Evolutionary conservation across 2,888 invertebrate genomes (phyloP), one percentile per base, ranked within the genome.

Genomic region (Drosophila quinaria): DNA sequence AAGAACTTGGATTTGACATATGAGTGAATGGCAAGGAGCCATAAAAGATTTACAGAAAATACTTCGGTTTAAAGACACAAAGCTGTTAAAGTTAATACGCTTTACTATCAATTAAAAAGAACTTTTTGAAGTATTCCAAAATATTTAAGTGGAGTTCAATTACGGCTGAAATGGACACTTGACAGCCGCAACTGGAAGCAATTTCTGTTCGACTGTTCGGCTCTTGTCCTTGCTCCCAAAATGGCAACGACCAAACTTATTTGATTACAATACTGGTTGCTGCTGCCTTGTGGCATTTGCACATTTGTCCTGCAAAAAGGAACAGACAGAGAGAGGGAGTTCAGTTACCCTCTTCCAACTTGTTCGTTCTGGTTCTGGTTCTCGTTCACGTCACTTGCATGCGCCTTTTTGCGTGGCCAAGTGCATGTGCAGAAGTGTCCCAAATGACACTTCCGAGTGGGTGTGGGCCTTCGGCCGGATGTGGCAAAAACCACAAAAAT

Each of bases 361-460:
- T 25, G 22, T 37, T 54, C 29, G 39, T 19, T 25, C 39, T 63
- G 55, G 19, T 52, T n/a, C 35, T 64, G 47, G 19, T 61, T 15
- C 55, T 61, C 58, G 54, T 62, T 67, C 77, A 67, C 80, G 87
- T 82, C 84, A 88, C 87, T 90, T 80, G 73, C 84, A 89, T 90
- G 70, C 86, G 87, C 86, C 89, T 77, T 90, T 90, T 84, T 84
- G 84, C 87, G 80, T 90, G 71, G 70, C 70, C 89, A 86, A 84
- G 90, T 90, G 66, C 58, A 77, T 88, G 89, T 82, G 71, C 87
- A 72, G 68, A 90, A 84, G 84, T 90, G 83, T 79, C 52, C 67
- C 69, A 80, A 84, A 80, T 82, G 89, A 88, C 89, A 88, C 80
- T 84, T 60, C 61, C 62, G 52, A 55, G 17, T 51, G 49, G 59